Evolutionary conservation across 2,888 invertebrate species (phyloP).

Genomic region (Mesorhabditis spiculigera): DNA sequence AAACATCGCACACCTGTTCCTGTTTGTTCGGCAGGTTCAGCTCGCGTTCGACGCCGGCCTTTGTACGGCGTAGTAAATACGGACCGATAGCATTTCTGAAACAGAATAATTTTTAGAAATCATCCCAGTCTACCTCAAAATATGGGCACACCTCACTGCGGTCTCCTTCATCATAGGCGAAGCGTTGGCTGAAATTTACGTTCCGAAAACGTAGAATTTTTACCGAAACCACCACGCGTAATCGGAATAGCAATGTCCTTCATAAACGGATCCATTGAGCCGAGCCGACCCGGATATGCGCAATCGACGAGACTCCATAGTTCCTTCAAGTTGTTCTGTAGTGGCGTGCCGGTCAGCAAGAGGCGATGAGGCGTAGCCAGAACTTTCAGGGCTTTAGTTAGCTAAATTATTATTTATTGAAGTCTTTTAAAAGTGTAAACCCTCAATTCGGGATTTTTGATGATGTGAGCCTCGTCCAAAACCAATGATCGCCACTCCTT

Average conservation of each 20-base stretch:
- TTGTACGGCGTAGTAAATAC: constrained; percentile 80
- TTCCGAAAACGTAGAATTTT: not conserved
- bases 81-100: constrained; percentile 77
- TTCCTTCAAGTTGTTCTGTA: constrained; percentile 85
- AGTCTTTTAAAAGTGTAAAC: not conserved
- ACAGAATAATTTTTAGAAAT: not conserved
- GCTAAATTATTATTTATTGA: constrained; percentile 63
- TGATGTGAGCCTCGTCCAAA: constrained; percentile 88
- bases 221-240: constrained; percentile 78
- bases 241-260: constrained; percentile 85
- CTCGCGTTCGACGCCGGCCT: constrained; percentile 77
- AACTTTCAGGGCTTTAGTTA: constrained; percentile 67
- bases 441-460: constrained; percentile 75
- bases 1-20: constrained; percentile 73
- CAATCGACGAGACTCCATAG: constrained; percentile 90
- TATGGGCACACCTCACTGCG: constrained; percentile 81
- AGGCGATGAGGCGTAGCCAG: constrained; percentile 70
- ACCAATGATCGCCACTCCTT: constrained; percentile 84
- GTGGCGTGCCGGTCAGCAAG: constrained; percentile 83
- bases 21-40: constrained; percentile 81
- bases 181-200: constrained; percentile 25
- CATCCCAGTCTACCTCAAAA: constrained; percentile 65
- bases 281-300: constrained; percentile 83
- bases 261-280: constrained; percentile 77
- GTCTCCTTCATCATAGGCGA: constrained; percentile 73